Evolutionary conservation across 2,888 invertebrate species (phyloP).

Genomic region (Andricus quercusramuli): DNA sequence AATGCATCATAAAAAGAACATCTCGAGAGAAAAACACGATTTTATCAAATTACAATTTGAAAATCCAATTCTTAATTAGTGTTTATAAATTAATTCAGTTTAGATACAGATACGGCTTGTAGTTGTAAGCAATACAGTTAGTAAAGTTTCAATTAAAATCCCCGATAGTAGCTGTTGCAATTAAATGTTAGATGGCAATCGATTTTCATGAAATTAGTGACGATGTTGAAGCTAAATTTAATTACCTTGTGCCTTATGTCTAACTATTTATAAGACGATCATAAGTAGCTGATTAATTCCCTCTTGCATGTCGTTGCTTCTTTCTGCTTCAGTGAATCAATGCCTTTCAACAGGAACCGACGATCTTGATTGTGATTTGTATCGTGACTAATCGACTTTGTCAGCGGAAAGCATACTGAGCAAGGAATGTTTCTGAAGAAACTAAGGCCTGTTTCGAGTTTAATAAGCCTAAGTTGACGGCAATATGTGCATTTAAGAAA

Average conservation of each 20-base stretch:
- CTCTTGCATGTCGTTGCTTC: constrained; percentile 30
- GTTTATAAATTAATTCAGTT: too few relatives aligned
- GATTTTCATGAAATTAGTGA: not conserved
- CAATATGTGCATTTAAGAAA: too few relatives aligned
- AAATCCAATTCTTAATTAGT: too few relatives aligned
- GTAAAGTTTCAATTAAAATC: constrained; percentile 3
- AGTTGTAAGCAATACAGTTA: not conserved
- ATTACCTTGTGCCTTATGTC: not conserved
- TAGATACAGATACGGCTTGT: not conserved
- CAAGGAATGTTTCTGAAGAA: not conserved
- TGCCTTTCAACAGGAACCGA: constrained; percentile 23
- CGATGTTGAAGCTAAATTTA: not conserved
- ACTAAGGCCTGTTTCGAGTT: not conserved
- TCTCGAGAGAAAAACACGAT: too few relatives aligned
- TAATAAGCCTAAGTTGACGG: not conserved
- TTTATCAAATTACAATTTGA: too few relatives aligned
- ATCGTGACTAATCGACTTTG: constrained; percentile 28
- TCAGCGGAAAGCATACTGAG: constrained; percentile 22
- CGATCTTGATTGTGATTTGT: constrained; percentile 33
- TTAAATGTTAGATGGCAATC: not conserved
- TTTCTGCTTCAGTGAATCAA: constrained; percentile 27
- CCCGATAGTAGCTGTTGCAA: not conserved
- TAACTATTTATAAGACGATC: constrained; percentile 28
- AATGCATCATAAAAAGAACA: too few relatives aligned
- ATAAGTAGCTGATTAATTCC: constrained; percentile 26